Base-by-base conservation (phyloP, 1,140 invertebrate genomes). In the Penaeus chinensis region DNA sequence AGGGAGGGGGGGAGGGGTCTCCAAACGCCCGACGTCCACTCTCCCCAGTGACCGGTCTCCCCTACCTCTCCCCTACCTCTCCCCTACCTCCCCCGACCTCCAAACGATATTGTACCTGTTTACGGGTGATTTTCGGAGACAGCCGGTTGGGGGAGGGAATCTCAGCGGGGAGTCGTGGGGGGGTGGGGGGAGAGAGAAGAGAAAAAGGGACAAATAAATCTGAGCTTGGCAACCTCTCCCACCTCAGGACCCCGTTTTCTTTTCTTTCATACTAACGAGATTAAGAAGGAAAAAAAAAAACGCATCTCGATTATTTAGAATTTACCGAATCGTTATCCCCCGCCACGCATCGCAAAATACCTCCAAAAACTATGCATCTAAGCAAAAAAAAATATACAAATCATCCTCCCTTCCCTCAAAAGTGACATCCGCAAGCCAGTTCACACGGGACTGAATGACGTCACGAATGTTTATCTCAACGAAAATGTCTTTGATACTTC, bases 201-300 rank as follows among this genome's bases (percentile, higher is more conserved):
- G 16, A 54, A 54, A 54, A 54, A 54, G 54, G 11, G 27, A 76
- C 71, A 76, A 76, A 76, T 76, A 76, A 76, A 82, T 66, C 61
- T 65, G 65, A 62, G 76, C 65, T 47, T 76, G 82, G 69, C 82
- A 84, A 84, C 82, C 77, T 63, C 54, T 32, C 65, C 27, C 61
- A 32, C 80, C 62, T 24, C 32, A 0, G 32, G 42, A 19, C 20
- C 62, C 80, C 22, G 22, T 62, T 13, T 63, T 66, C 63, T 65
- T 80, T 71, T 71, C 79, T 78, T 87, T 60, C 66, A 22, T 37
- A 77, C 84, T 86, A 86, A 86, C 84, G 77, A 86, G 80, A 86
- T 81, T 86, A 86, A 16, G 16, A 54, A 54, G 0, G 4, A 42
- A 42, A 42, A 42, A 42, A 32, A 47, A 47, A 47, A 47, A 47